Evolutionary conservation across 2,797 vertebrate genomes (phyloP).

Genomic region (Monodelphis domestica): DNA sequence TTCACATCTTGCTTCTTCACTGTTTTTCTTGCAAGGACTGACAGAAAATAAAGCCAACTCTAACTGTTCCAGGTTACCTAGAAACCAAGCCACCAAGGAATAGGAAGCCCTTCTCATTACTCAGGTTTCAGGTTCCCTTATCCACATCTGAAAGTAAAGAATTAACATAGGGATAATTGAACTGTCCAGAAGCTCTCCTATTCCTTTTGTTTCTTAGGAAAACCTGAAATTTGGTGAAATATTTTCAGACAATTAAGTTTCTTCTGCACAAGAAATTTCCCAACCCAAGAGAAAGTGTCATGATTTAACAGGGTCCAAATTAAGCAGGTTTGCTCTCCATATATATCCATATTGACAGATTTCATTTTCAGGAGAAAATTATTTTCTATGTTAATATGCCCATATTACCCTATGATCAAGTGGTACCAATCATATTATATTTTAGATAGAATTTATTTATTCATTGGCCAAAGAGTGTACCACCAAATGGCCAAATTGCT

Average conservation of each 20-base stretch:
- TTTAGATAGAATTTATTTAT: background rate
- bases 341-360: background rate
- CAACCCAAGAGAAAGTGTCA: background rate
- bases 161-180: conserved; percentile 16
- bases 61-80: conserved; percentile 36
- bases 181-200: background rate
- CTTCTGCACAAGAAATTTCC: conserved; percentile 23
- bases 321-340: background rate
- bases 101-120: background rate
- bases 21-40: background rate
- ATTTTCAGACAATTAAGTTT: conserved; percentile 2
- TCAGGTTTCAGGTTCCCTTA: conserved; percentile 14
- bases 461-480: background rate
- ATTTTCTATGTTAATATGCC: background rate
- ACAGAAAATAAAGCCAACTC: conserved; percentile 40
- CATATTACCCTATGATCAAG: background rate
- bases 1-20: background rate
- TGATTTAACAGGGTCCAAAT: background rate
- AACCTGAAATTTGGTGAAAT: conserved; percentile 10
- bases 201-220: conserved; percentile 12
- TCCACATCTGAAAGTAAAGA: conserved; percentile 49
- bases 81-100: conserved; percentile 58
- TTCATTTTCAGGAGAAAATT: background rate
- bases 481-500: background rate
- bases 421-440: background rate